A percentile compares a stretch with the other conserved stretches of the same genome.
Conservation (phyloP, 2,113 vertebrate species). For the Myanophis thanlyinensis region DNA sequence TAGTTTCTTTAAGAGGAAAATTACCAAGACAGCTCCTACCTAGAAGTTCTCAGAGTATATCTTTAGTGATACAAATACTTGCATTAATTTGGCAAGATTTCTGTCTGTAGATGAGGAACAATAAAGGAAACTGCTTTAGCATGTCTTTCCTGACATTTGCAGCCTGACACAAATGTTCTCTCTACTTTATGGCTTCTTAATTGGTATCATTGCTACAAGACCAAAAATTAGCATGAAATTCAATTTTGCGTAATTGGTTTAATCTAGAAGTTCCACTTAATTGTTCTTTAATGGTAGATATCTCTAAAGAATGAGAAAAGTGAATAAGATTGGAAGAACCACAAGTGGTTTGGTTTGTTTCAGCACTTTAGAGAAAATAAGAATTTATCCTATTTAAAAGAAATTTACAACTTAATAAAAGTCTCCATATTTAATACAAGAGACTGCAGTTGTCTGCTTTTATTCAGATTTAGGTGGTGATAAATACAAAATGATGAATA, state of each 20-base stretch:
- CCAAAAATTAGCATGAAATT: not conserved
- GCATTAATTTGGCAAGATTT: no score
- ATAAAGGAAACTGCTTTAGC: no score
- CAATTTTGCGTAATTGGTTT: not conserved
- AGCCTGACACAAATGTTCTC: not conserved
- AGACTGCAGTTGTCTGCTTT: not conserved
- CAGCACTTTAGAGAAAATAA: not conserved
- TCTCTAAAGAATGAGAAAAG: not conserved
- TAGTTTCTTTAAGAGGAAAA: not conserved
- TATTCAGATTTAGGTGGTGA: not conserved
- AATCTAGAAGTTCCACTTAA: not conserved
- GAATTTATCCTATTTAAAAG: not conserved
- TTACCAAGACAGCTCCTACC: not conserved
- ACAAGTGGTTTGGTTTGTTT: not conserved
- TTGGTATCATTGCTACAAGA: not conserved
- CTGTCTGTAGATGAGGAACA: no score
- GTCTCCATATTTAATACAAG: not conserved
- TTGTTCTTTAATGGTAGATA: not conserved
- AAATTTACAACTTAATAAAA: not conserved
- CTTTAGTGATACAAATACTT: no score
- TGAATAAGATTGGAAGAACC: not conserved
- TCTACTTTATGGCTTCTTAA: not conserved
- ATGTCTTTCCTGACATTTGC: no score
- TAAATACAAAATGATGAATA: not conserved
- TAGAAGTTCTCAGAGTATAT: no score